Evolutionary conservation across 2,888 invertebrate species (phyloP).

Genomic region (Palloptera scutellata): DNA sequence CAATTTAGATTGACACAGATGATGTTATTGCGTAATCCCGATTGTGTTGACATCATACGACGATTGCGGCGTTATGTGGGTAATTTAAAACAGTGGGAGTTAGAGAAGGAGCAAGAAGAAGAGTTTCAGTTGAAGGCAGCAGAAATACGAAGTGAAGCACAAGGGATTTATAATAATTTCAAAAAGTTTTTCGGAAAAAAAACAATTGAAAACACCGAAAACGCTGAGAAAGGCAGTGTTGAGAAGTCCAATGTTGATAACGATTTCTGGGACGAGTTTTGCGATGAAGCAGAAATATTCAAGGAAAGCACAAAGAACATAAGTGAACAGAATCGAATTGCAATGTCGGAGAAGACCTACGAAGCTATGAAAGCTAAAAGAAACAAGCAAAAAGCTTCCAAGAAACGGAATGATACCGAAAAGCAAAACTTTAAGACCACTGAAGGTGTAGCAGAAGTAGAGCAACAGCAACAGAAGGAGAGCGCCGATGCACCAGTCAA

Average conservation of each 20-base stretch:
- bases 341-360: constrained; percentile 54
- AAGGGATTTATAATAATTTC: constrained; percentile 64
- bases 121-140: constrained; percentile 75
- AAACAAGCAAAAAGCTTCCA: not conserved
- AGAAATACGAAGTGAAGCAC: constrained; percentile 75
- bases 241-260: constrained; percentile 67
- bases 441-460: constrained; percentile 28
- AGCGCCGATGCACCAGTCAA: constrained; percentile 19
- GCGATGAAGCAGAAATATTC: constrained; percentile 73
- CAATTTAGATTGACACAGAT: constrained; percentile 68
- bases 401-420: constrained; percentile 13
- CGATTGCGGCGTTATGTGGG: constrained; percentile 81
- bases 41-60: constrained; percentile 79
- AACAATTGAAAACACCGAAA: constrained; percentile 44
- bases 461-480: constrained; percentile 6
- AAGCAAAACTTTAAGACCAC: constrained; percentile 27
- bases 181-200: constrained; percentile 67
- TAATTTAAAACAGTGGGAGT: constrained; percentile 78
- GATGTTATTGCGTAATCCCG: constrained; percentile 83
- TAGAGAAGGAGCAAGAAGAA: constrained; percentile 69
- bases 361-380: constrained; percentile 44
- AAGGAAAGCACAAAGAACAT: constrained; percentile 73
- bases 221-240: not conserved
- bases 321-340: constrained; percentile 54
- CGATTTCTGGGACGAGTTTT: constrained; percentile 78